phyloP scores from a whole-genome alignment of 2,113 vertebrate genomes.

The Dromaius novaehollandiae region DNA sequence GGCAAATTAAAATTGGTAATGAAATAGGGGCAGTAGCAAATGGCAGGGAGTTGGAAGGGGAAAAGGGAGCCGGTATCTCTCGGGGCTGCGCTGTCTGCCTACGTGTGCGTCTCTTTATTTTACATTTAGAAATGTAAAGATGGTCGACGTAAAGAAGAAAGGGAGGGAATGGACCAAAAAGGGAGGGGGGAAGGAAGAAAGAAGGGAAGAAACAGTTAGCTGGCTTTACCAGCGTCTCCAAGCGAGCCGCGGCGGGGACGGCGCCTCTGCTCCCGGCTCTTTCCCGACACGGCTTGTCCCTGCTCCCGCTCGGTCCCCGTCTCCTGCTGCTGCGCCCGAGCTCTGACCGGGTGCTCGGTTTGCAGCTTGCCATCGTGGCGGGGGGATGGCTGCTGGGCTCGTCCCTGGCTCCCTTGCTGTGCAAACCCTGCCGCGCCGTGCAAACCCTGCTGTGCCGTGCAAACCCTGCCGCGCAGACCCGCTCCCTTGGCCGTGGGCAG shows the following conservation, averaged over 20 bases:
- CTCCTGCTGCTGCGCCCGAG: background rate
- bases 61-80: slow-evolving; percentile 77
- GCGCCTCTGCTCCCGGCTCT: background rate
- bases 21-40: slow-evolving; percentile 99
- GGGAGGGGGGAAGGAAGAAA: background rate
- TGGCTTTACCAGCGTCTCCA: background rate
- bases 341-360: too few relatives aligned
- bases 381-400: too few relatives aligned
- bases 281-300: background rate
- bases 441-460: too few relatives aligned
- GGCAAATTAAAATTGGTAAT: slow-evolving; percentile 99
- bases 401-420: too few relatives aligned
- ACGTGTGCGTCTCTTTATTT: slow-evolving; percentile 77
- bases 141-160: slow-evolving; percentile 65
- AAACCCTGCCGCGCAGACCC: too few relatives aligned
- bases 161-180: slow-evolving; percentile 41
- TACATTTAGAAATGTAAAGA: slow-evolving; percentile 81
- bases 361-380: too few relatives aligned
- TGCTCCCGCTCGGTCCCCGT: background rate
- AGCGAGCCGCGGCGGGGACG: background rate
- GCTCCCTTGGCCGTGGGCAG: too few relatives aligned
- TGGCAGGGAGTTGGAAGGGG: slow-evolving; percentile 83
- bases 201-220: background rate
- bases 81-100: slow-evolving; percentile 74
- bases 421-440: too few relatives aligned